Evolutionary conservation across 1,140 invertebrate species (phyloP), one percentile per base, ranked within the genome.

Genomic region (Brachionus plicatilis): DNA sequence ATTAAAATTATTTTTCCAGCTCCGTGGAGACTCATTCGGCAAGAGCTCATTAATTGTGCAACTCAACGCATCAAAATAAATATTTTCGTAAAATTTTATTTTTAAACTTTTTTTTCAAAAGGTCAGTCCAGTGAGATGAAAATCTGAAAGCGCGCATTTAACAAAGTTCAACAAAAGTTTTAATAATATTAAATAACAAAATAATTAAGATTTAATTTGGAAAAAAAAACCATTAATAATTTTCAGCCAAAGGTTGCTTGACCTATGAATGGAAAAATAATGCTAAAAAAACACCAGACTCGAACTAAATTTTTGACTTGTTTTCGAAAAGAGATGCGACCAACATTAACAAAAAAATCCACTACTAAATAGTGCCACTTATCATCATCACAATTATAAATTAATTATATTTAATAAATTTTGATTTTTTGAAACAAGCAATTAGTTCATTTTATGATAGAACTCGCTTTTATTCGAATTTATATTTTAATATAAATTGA

Each of bases 321-420:
- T 7, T 37, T 33, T 14, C 4, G 17, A 53, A 53, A 53, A 53
- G 17, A 53, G 17, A 14, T 53, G 5, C 17, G 14, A n/a, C 17
- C 17, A 53, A 17, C 47, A 17, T n/a, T 17, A 17, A 53, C 2
- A 60, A 20, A 56, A 20, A 60, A 60, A 24, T 60, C n/a, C 9
- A 60, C n/a, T 8, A 9, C n/a, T 20, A 60, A 60, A 60, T 60
- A 20, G 53, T 60, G 20, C n/a, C 53, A 60, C 53, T 60, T 60
- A 60, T 17, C 53, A 24, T 60, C 20, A 60, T 17, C 53, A 24
- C 53, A 60, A 60, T 60, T 60, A 60, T 60, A 60, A 60, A 60
- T 60, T 60, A 60, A 60, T 60, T 60, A 60, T 60, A 60, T 60
- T 60, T 60, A 60, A 60, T 60, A 60, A 60, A 60, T 60, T 60